Base-by-base conservation (phyloP, 53 echinoderm and acorn worm species). In the Henricia sp. region DNA sequence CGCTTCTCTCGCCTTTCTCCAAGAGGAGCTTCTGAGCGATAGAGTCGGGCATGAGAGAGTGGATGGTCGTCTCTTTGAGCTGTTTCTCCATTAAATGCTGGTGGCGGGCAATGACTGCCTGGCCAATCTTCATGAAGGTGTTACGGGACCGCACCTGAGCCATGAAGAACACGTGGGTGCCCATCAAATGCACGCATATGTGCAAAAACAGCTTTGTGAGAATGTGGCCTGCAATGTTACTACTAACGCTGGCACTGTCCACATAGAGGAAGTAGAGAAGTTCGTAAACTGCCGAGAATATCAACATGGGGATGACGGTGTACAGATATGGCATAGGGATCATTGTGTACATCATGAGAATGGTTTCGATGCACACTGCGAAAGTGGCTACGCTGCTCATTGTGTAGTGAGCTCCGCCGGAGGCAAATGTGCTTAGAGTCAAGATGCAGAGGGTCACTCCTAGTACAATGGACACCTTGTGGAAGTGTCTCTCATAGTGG, bases 111-210 rank as follows among this genome's bases (percentile, higher is more conserved):
- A 90, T 84, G 2, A 92, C 83, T 16, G 99, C 91, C 72, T 99
- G 95, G 19, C 92, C 95, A 23, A 99, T 90, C 73, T 99, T 99
- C 92, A 95, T 90, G 89, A 99, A 99, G 26, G 99, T 97, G 84
- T 94, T 97, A 20, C 94, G 88, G 26, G 88, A 94, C 39, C 97
- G 90, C 57, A 99, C 94, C 74, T 94, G 94, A 21, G 95, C 82
- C 99, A 99, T 99, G 89, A 99, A 95, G 89, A 92, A 99, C 36
- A 99, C 92, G 41, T 94, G 94, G 74, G 90, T 92, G 27, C 99
- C 99, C 90, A 99, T 99, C 84, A 99, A 86, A 80, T 99, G 99
- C 46, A 99, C 90, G 48, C 99, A 99, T 8, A 92, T 67, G 70
- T 99, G 99, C 26, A 99, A 92, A 43, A 95, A 87, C n/a, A 94